Evolutionary conservation across 2,888 invertebrate species (phyloP), one percentile per base, ranked within the genome.

Genomic region (Bruchidius siliquastri): DNA sequence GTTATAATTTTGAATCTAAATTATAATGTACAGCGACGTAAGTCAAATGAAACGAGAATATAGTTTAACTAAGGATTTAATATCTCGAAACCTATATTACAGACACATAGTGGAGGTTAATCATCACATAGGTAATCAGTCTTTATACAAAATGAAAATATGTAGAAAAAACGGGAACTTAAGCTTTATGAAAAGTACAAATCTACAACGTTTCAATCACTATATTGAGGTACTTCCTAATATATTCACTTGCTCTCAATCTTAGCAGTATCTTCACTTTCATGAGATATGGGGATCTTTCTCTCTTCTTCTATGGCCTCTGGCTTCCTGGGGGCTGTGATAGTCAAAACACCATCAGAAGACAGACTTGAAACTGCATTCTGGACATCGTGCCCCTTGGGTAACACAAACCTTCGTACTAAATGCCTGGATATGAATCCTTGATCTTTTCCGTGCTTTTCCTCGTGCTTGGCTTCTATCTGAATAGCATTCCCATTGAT

Each of bases 341-440:
- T 87, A 72, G 90, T 91, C 77, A 94, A 85, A 74, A 94, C 89
- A 1, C 95, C 95, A 81, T 94, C 94, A 10, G 92, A 90, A 26
- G 94, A 94, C 20, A 96, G 87, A 72, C 90, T 92, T 0, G 94
- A 94, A 75, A 90, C 90, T 0, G 95, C 92, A 70, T 91, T 89
- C 76, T 91, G 91, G 6, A 93, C 89, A 74, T 95, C 93, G 74
- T 93, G 93, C 0, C 92, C 93, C 80, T 92, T 90, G 0, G 96
- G 95, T 72, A 96, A 84, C 71, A 91, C 84, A 83, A 95, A 96
- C 75, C 92, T 90, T 71, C 95, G 89, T 75, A 92, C 90, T 80
- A 95, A 93, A 77, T 95, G 93, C 73, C 94, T 90, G 68, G 92
- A 91, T 22, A 94, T 91, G 84, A 90, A 92, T 0, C 94, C 94